Evolutionary conservation across 2,113 vertebrate genomes (phyloP).

Genomic region (Callithrix jacchus): DNA sequence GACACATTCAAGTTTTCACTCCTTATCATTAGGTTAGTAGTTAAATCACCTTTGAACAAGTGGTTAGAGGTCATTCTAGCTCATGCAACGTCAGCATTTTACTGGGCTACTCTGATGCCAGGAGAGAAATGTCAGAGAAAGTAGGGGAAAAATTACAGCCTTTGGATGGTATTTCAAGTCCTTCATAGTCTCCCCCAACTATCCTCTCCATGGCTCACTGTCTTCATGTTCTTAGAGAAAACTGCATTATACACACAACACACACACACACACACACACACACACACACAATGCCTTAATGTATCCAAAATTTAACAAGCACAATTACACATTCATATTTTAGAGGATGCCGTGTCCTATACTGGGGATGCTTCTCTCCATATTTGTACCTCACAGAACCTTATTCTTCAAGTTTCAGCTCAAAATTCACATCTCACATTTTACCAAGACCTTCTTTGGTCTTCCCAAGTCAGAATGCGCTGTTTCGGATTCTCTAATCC

Average conservation of each 20-base stretch:
- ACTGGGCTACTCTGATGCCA: background rate
- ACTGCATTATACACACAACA: background rate
- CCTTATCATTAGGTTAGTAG: background rate
- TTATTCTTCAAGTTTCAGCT: background rate
- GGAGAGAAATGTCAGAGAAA: background rate
- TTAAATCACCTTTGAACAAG: background rate
- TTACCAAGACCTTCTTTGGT: background rate
- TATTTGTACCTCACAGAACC: background rate
- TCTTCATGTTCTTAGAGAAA: background rate
- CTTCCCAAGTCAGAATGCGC: background rate
- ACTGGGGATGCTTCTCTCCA: background rate
- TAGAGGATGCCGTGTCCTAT: background rate
- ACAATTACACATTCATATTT: background rate
- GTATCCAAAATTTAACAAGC: background rate
- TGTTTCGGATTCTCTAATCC: background rate
- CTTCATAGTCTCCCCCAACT: background rate
- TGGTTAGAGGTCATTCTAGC: background rate
- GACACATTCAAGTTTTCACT: conserved; percentile 36
- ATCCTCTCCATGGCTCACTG: background rate
- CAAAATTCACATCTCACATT: background rate
- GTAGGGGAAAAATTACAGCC: background rate
- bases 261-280: background rate
- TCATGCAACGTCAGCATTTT: background rate
- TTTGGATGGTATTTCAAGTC: background rate
- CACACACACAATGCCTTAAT: background rate